These are phyloP conservation scores for Berghia stephanieae DNA, from an alignment of 1,140 invertebrate species.

Conservation along the genomic window DNA sequence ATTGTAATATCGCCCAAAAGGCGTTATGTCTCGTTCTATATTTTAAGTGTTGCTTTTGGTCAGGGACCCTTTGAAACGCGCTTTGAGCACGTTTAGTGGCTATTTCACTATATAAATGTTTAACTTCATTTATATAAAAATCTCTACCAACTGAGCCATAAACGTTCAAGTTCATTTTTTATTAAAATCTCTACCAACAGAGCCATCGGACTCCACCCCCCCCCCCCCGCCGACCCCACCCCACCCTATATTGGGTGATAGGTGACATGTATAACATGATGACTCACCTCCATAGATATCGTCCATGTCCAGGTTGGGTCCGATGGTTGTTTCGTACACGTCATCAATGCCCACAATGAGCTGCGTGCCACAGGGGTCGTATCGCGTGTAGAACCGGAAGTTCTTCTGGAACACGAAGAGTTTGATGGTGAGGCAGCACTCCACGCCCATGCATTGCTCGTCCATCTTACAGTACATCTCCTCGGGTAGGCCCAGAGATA, in stretches of 20 bases:
- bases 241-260: no score
- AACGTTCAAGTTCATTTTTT: not conserved
- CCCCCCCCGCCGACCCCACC: not conserved
- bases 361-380: conserved; percentile 39
- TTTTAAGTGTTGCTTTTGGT: no score
- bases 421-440: conserved; percentile 48
- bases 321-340: conserved; percentile 27
- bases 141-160: not conserved
- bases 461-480: conserved; percentile 49
- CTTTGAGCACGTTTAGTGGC: no score
- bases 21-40: no score
- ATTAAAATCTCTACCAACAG: not conserved
- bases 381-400: conserved; percentile 44
- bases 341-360: conserved; percentile 35
- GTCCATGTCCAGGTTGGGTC: conserved; percentile 1
- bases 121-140: no score
- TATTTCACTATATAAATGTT: no score
- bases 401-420: conserved; percentile 44
- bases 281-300: conserved; percentile 32
- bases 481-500: conserved; percentile 46
- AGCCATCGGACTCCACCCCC: not conserved
- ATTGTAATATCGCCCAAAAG: no score
- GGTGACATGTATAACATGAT: no score
- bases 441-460: conserved; percentile 45
- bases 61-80: no score